Percentiles rank a stretch among this genome's conserved stretches.
Evolutionary conservation across 2,888 invertebrate species (phyloP).

Genomic region (Drosophila borealis): DNA sequence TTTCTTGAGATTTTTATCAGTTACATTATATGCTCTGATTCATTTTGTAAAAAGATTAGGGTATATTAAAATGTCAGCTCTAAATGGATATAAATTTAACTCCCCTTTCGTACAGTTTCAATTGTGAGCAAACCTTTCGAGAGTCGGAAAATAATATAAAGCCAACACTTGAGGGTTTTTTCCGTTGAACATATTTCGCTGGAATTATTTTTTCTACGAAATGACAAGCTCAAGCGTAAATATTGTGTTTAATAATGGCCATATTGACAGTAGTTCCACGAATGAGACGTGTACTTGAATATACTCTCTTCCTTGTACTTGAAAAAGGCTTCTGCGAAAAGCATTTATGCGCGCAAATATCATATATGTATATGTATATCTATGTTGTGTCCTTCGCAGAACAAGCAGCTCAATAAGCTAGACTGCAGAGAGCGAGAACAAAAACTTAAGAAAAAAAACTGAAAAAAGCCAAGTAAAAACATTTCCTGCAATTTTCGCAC

Average conservation of each 20-base stretch:
- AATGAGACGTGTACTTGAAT: constrained; percentile 12
- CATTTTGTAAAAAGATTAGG: too few relatives aligned
- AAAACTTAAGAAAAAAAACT: constrained; percentile 15
- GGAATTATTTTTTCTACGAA: constrained; percentile 4
- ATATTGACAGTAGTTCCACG: constrained; percentile 15
- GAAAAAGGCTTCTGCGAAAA: constrained; percentile 21
- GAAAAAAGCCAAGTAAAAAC: constrained; percentile 38
- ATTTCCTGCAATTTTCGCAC: constrained; percentile 45
- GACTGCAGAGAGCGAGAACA: constrained; percentile 19
- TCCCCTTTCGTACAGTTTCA: too few relatives aligned
- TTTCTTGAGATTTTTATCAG: too few relatives aligned
- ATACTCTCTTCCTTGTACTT: constrained; percentile 37
- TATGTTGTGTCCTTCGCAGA: constrained; percentile 48
- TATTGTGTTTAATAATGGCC: constrained; percentile 54
- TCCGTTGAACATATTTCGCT: neutral
- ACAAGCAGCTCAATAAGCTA: constrained; percentile 58
- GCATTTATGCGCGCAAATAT: constrained; percentile 39
- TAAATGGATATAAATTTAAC: too few relatives aligned
- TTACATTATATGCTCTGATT: too few relatives aligned
- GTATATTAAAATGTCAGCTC: too few relatives aligned
- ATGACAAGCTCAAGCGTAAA: constrained; percentile 37
- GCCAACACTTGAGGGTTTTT: neutral
- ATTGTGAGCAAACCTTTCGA: too few relatives aligned
- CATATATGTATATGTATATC: constrained; percentile 40
- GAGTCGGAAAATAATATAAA: too few relatives aligned